These are phyloP conservation scores for Plagiodera versicolora DNA, from an alignment of 2,888 invertebrate species.

Conservation along the genomic window DNA sequence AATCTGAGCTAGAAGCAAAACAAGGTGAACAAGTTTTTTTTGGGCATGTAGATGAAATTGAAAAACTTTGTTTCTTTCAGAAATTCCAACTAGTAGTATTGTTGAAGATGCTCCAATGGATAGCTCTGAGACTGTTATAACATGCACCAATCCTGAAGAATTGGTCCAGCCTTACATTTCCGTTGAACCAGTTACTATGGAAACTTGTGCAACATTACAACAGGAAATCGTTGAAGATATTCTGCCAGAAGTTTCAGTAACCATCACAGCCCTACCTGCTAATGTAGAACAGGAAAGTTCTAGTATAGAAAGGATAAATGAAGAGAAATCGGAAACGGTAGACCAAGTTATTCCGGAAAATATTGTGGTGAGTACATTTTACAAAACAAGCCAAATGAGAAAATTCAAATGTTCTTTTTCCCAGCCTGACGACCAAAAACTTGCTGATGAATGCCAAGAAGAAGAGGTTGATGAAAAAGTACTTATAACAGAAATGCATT, in stretches of 20 bases:
- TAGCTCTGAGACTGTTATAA: constrained; percentile 29
- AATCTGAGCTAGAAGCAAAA: constrained; percentile 15
- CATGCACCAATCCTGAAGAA: constrained; percentile 31
- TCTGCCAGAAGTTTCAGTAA: constrained; percentile 15
- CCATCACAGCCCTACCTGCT: constrained; percentile 40
- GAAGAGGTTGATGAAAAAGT: constrained; percentile 51
- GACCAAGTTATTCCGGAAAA: constrained; percentile 11
- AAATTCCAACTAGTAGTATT: constrained; percentile 25
- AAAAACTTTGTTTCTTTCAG: constrained; percentile 12
- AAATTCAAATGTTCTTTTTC: background rate
- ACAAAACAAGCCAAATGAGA: background rate
- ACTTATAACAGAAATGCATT: background rate
- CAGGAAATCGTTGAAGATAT: constrained; percentile 12
- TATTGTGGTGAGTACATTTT: constrained; percentile 27
- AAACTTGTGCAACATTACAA: constrained; percentile 24
- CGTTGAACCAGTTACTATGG: constrained; percentile 33
- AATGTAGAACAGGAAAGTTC: constrained; percentile 44
- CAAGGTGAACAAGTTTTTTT: constrained; percentile 17
- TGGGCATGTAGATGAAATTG: background rate
- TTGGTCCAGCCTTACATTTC: constrained; percentile 40
- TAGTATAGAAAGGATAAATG: constrained; percentile 43
- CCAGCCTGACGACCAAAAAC: constrained; percentile 16
- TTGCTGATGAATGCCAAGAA: constrained; percentile 40
- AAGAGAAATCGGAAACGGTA: constrained; percentile 8
- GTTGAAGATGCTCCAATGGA: constrained; percentile 16